These are phyloP conservation scores for Siniperca undulata DNA, from an alignment of 2,797 vertebrate genomes.

Conservation along the genomic window DNA sequence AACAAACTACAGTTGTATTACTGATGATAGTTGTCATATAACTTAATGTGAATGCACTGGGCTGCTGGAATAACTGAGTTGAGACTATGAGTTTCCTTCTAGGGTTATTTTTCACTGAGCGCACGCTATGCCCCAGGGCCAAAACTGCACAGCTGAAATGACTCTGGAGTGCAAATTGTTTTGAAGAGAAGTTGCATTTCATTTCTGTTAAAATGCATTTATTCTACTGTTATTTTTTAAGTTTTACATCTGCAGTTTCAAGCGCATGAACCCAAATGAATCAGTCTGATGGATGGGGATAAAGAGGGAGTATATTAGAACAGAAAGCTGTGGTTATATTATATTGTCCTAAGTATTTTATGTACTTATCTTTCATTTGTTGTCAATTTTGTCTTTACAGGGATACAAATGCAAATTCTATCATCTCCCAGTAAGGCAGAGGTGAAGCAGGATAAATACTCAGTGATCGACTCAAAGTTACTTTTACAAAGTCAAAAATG, in stretches of 20 bases:
- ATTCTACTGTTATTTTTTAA: not conserved
- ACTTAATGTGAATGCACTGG: conserved; percentile 10
- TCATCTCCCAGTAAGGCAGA: not conserved
- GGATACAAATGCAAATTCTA: not conserved
- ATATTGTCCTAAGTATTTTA: not conserved
- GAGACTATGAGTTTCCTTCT: conserved; percentile 9
- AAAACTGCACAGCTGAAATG: conserved; percentile 25
- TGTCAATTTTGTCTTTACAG: conserved; percentile 4
- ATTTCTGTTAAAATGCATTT: conserved; percentile 41
- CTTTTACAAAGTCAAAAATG: conserved; percentile 27
- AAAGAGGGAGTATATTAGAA: not conserved
- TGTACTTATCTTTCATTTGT: not conserved
- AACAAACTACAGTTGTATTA: not conserved
- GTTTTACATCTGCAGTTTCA: conserved; percentile 4
- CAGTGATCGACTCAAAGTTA: conserved; percentile 14
- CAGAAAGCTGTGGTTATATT: not conserved
- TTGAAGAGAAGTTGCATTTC: conserved; percentile 38
- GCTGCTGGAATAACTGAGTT: conserved; percentile 20
- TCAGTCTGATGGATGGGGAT: conserved; percentile 13
- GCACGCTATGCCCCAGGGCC: conserved; percentile 26
- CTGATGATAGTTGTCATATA: conserved; percentile 8
- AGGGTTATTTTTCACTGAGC: conserved; percentile 37
- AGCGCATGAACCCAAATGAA: conserved; percentile 20
- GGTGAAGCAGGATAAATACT: conserved; percentile 44
- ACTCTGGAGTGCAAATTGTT: conserved; percentile 50